Conservation (phyloP, 1,140 invertebrate species). For the Uloborus diversus region DNA sequence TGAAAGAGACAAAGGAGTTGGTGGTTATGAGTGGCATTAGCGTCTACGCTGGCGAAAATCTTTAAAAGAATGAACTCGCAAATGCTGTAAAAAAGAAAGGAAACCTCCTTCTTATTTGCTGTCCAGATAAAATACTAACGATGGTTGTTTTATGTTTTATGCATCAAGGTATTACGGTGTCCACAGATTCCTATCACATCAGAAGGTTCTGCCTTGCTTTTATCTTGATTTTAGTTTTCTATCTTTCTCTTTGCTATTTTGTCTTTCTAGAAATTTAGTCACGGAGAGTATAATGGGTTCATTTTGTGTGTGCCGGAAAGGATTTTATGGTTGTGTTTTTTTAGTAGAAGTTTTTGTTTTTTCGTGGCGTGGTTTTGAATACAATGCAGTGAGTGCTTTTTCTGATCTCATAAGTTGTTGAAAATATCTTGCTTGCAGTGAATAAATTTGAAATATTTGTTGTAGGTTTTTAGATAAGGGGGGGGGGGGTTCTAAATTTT, state of each 20-base stretch:
- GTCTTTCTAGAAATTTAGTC: slow-evolving; percentile 15
- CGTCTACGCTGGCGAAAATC: background rate
- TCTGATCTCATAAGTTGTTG: too few species aligned
- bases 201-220: background rate
- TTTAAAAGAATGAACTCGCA: slow-evolving; percentile 1
- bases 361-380: background rate
- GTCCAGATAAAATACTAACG: slow-evolving; percentile 20
- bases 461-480: too few species aligned
- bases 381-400: too few species aligned
- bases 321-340: slow-evolving; percentile 8
- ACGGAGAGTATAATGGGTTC: slow-evolving; percentile 23
- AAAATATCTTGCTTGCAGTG: too few species aligned
- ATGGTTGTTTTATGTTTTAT: slow-evolving; percentile 12
- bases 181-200: slow-evolving; percentile 6
- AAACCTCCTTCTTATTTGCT: slow-evolving; percentile 9
- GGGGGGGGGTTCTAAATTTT: too few species aligned
- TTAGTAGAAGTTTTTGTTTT: background rate
- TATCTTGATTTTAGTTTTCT: slow-evolving; percentile 8
- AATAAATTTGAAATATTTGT: too few species aligned
- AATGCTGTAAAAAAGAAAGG: background rate
- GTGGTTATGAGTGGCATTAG: slow-evolving; percentile 13
- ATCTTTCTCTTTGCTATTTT: background rate
- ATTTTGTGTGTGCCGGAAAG: slow-evolving; percentile 28
- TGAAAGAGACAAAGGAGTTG: slow-evolving; percentile 10
- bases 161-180: background rate